These are phyloP conservation scores for Hippoglossus stenolepis DNA, from an alignment of 2,113 vertebrate species.

Conservation along the genomic window DNA sequence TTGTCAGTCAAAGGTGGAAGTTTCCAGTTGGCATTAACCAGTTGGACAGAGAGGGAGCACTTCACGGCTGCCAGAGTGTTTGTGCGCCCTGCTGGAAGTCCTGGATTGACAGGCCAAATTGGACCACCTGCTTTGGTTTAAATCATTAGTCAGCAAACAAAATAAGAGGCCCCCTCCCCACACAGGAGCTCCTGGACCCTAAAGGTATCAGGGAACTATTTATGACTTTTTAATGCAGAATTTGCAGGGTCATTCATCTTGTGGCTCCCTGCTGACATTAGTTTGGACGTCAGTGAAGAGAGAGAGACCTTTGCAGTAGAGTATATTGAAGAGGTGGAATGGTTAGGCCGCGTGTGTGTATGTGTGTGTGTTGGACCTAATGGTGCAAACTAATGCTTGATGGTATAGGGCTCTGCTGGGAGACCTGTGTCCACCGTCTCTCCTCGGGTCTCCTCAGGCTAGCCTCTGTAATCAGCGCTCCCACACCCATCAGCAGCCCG, in stretches of 20 bases:
- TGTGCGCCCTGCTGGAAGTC: constrained; percentile 11
- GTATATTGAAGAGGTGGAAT: constrained; percentile 24
- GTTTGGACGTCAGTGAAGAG: constrained; percentile 48
- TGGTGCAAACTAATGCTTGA: constrained; percentile 36
- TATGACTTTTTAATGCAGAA: constrained; percentile 80
- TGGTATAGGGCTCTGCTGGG: constrained; percentile 38
- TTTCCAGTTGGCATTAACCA: constrained; percentile 34
- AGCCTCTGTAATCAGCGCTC: constrained; percentile 55
- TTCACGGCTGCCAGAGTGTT: constrained; percentile 4
- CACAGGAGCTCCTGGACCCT: constrained; percentile 57
- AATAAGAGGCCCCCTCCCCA: constrained; percentile 35
- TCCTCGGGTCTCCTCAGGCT: constrained; percentile 31
- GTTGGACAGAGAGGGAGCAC: constrained; percentile 15
- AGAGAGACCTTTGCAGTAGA: constrained; percentile 24
- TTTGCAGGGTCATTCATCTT: constrained; percentile 75
- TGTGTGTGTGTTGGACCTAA: constrained; percentile 23
- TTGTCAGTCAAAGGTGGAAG: constrained; percentile 45
- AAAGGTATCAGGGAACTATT: constrained; percentile 60
- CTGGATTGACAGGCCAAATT: constrained; percentile 45
- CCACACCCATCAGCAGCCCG: constrained; percentile 43
- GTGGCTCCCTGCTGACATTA: constrained; percentile 48
- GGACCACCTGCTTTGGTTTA: constrained; percentile 50
- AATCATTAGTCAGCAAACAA: constrained; percentile 74
- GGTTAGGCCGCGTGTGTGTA: constrained; percentile 1
- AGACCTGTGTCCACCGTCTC: constrained; percentile 41